Evolutionary conservation across 2,113 vertebrate genomes (phyloP).

Genomic region (Dasyprocta punctata): DNA sequence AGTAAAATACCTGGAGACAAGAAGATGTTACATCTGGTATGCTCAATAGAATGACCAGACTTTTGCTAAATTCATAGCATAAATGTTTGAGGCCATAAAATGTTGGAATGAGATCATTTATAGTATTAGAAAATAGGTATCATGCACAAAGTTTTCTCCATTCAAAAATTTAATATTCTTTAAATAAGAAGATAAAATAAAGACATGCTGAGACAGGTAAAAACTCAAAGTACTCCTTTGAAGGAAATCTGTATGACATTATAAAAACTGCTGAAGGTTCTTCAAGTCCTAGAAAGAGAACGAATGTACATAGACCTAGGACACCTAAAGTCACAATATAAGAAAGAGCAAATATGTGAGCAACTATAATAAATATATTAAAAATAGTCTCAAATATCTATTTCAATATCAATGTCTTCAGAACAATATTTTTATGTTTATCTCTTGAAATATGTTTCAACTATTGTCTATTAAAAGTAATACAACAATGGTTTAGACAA

Average conservation of each 20-base stretch:
- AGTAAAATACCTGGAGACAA: background rate
- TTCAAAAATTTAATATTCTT: background rate
- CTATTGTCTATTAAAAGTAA: background rate
- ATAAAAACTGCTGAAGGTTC: background rate
- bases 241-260: background rate
- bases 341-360: background rate
- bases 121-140: background rate
- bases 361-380: background rate
- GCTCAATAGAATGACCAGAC: background rate
- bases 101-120: background rate
- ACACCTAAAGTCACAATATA: background rate
- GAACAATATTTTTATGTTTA: background rate
- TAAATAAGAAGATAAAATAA: slow-evolving; percentile 32
- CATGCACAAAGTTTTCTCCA: background rate
- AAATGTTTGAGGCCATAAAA: background rate
- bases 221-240: background rate
- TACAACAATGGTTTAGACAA: background rate
- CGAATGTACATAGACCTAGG: background rate
- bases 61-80: background rate
- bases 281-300: background rate
- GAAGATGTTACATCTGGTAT: background rate
- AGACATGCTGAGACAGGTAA: background rate
- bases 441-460: background rate
- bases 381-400: background rate
- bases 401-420: background rate